Conservation (phyloP, 2,113 vertebrate genomes). For the Phaetusa simplex region DNA sequence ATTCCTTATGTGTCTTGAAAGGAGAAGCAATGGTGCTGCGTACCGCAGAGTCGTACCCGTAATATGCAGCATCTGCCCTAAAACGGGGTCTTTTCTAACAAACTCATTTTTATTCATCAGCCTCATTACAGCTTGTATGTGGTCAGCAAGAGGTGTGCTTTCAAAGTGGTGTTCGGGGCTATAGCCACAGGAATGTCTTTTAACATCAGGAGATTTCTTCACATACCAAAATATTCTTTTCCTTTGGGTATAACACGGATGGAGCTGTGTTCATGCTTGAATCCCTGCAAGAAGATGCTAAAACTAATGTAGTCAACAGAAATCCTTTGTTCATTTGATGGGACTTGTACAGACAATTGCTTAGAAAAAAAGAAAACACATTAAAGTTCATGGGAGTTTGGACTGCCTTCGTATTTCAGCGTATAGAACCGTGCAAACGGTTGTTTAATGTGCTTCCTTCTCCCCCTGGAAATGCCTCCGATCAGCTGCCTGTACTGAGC, state of each 20-base stretch:
- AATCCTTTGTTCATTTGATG: constrained; percentile 3
- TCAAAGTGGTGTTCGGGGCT: not conserved
- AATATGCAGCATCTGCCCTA: not conserved
- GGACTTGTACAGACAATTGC: not conserved
- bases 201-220: not conserved
- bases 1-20: not conserved
- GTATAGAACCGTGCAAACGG: not conserved
- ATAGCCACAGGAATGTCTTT: not conserved
- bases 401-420: constrained; percentile 9
- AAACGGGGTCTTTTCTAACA: not conserved
- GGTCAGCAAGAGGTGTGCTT: not conserved
- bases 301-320: not conserved
- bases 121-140: not conserved
- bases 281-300: not conserved
- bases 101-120: not conserved
- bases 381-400: constrained; percentile 50
- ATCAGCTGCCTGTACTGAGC: not conserved
- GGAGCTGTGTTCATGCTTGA: not conserved
- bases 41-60: not conserved
- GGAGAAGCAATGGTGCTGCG: not conserved
- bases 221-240: not conserved
- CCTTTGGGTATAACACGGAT: not conserved
- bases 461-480: constrained; percentile 35
- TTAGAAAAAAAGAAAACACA: not conserved
- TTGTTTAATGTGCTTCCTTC: not conserved